Percentiles rank a stretch among this genome's conserved stretches.
These are phyloP conservation scores for Eubucco bourcierii DNA, from an alignment of 2,113 vertebrate genomes.

Conservation along the genomic window DNA sequence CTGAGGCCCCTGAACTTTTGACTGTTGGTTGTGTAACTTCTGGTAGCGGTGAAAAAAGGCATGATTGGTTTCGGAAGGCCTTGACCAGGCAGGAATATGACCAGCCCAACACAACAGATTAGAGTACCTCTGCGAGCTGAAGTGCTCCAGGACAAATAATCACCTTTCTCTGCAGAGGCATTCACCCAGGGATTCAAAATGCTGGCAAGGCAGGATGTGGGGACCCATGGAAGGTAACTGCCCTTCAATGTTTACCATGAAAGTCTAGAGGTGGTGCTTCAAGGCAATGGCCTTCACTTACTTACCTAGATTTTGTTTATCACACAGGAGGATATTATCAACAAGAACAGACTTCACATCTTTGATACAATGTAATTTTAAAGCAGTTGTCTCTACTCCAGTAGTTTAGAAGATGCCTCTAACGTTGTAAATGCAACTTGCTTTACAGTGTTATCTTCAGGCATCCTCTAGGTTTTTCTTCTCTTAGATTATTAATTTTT, in stretches of 20 bases:
- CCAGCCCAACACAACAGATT: neutral
- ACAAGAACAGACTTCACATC: neutral
- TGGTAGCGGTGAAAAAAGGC: neutral
- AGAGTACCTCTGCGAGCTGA: neutral
- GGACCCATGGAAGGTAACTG: neutral
- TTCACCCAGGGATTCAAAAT: neutral
- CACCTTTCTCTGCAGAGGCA: fast-evolving
- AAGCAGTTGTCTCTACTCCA: neutral
- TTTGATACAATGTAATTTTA: neutral
- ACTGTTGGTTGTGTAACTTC: neutral
- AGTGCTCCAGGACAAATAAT: neutral
- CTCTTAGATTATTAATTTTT: neutral
- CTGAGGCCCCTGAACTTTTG: neutral
- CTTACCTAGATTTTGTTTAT: neutral
- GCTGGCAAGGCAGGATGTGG: fast-evolving
- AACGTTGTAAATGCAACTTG: neutral
- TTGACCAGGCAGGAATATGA: neutral
- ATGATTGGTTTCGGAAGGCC: neutral
- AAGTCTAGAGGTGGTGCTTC: neutral
- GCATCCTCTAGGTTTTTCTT: neutral
- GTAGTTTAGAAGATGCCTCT: neutral
- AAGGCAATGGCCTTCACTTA: neutral
- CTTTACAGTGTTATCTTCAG: neutral
- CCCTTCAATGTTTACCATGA: neutral
- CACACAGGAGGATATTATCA: neutral